Conservation (phyloP, 2,888 invertebrate genomes). For the Aromia moschata region DNA sequence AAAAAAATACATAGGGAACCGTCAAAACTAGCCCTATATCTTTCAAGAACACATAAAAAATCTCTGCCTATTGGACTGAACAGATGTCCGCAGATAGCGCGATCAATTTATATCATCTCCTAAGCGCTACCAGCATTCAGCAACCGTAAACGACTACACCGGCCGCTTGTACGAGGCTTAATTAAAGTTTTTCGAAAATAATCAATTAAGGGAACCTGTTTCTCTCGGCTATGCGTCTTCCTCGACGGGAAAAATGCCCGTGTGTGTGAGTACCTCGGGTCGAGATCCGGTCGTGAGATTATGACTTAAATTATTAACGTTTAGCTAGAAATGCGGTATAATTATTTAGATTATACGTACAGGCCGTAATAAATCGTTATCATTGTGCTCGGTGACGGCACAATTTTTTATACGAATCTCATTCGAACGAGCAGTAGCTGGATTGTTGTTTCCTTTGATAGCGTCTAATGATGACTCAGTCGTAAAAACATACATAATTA, state of each 20-base stretch:
- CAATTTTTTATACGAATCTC: conserved; percentile 9
- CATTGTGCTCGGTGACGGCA: conserved; percentile 20
- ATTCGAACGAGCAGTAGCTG: conserved; percentile 1
- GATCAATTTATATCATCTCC: conserved; percentile 45
- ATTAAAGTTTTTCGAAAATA: conserved; percentile 48
- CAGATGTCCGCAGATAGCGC: conserved; percentile 26
- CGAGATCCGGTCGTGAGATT: conserved; percentile 32
- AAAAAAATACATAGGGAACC: too few species aligned
- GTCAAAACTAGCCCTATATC: too few species aligned
- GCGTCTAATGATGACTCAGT: neutral
- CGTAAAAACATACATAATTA: neutral
- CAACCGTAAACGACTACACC: conserved; percentile 45
- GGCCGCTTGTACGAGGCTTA: conserved; percentile 44
- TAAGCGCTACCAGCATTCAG: conserved; percentile 47
- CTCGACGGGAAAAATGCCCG: conserved; percentile 2
- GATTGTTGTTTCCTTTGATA: too few species aligned
- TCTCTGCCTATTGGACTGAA: too few species aligned
- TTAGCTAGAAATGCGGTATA: conserved; percentile 36
- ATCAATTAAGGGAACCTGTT: conserved; percentile 49
- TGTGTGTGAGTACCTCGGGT: neutral
- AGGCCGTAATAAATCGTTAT: conserved; percentile 37
- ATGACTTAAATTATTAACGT: conserved; percentile 39
- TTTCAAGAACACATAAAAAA: too few species aligned
- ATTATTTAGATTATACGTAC: conserved; percentile 43
- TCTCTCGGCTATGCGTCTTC: conserved; percentile 25